Base-by-base conservation (phyloP, 2,888 invertebrate genomes). In the Calameuta pallipes region DNA sequence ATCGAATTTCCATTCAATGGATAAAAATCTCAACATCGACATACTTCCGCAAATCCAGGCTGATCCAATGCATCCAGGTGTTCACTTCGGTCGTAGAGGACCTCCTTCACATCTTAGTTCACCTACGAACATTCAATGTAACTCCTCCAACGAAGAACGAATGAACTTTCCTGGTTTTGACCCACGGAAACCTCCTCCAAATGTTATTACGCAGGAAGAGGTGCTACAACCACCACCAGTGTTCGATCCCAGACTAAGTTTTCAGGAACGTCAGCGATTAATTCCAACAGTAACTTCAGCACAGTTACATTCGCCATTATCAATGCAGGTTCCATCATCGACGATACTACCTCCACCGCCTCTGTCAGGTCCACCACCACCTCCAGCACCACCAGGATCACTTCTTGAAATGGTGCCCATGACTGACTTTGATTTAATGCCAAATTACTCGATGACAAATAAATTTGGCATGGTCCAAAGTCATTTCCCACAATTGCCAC, bases 201-300 rank as follows among this genome's bases (percentile, higher is more conserved):
- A 13, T 1, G 79, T 80, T 34, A 33, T 11, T 30, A 75, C 30
- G 33, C 76, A 78, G 33, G 79, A 82, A 33, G 83, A 84, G 33
- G 56, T 83, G 30, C 77, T 84, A 2, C 86, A 86, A 69, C 82
- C 84, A n/a, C 83, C 86, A 23, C 78, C 83, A 3, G 77, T 79
- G 1, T 89, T 87, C 68, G 85, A 89, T 80, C 87, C 87, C 0
- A 80, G 86, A 41, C 77, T 85, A 11, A 80, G 83, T 0, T 74
- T 81, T 4, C 80, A 76, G 1, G 83, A 85, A 31, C 80, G 85
- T n/a, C 80, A 80, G 1, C 71, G 78, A 4, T 68, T 84, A 36
- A 73, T 79, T 79, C 77, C 78, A 37, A 68, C 76, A 56, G 70
- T 76, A 9, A 35, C 73, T 33, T 3, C 77, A 12, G n/a, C 70